Conservation (phyloP, 2,888 invertebrate genomes). For the Drosophila pseudotakahashii region DNA sequence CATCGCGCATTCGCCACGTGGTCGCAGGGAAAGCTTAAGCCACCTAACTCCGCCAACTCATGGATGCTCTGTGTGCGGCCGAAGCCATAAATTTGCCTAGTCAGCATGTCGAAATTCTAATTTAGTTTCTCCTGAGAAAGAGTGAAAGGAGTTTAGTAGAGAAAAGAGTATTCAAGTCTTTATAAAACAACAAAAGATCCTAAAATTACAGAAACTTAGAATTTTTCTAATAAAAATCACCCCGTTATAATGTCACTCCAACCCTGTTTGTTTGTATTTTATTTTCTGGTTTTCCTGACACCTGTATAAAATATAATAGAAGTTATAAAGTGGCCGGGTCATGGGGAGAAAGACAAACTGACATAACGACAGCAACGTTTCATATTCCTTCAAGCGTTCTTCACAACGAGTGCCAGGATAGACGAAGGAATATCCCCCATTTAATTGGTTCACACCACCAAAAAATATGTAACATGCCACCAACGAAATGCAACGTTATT, state of each 20-base stretch:
- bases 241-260: too few species aligned
- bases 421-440: not conserved
- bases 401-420: slow-evolving; percentile 3
- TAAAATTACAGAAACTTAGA: too few species aligned
- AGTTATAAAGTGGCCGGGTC: not conserved
- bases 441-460: slow-evolving; percentile 3
- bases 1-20: slow-evolving; percentile 54
- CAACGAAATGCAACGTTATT: not conserved
- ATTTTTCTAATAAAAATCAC: too few species aligned
- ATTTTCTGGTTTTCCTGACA: too few species aligned
- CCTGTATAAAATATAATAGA: too few species aligned
- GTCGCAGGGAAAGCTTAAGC: slow-evolving; percentile 39
- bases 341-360: not conserved
- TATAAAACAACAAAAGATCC: not conserved
- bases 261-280: too few species aligned
- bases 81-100: slow-evolving; percentile 54
- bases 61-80: slow-evolving; percentile 13
- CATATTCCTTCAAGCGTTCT: not conserved
- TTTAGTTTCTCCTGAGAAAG: slow-evolving; percentile 51
- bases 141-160: not conserved
- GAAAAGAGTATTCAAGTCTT: not conserved
- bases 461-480: not conserved
- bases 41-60: not conserved
- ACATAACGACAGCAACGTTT: not conserved
- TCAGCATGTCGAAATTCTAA: slow-evolving; percentile 63